Evolutionary conservation across 2,113 vertebrate genomes (phyloP).

Genomic region (Aldabrachelys gigantea): DNA sequence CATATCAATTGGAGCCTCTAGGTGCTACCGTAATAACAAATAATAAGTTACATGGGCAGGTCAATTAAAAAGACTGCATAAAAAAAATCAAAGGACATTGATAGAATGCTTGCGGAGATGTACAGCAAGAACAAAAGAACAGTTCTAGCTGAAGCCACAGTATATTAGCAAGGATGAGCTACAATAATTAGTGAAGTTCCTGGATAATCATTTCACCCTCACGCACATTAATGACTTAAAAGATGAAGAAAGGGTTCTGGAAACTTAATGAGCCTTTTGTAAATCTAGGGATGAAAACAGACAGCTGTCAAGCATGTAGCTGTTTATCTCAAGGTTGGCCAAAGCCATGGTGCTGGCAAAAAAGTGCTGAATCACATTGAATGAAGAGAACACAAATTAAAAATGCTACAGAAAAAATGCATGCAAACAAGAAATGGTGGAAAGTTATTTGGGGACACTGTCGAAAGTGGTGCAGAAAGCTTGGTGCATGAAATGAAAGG

Average conservation of each 20-base stretch:
- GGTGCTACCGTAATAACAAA: accelerated
- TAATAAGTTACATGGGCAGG: not conserved
- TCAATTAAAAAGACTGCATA: accelerated
- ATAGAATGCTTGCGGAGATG: not conserved
- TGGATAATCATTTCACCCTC: not conserved
- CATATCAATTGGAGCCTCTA: not conserved
- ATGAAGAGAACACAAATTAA: not conserved
- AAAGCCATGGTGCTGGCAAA: not conserved
- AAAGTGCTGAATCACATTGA: not conserved
- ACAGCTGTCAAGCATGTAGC: not conserved
- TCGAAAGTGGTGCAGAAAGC: not conserved
- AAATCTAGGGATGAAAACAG: not conserved
- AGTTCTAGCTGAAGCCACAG: accelerated
- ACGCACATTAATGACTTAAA: not conserved
- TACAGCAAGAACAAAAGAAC: not conserved
- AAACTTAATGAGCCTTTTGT: accelerated
- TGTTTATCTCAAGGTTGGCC: not conserved
- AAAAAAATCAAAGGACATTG: not conserved
- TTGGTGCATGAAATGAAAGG: not conserved
- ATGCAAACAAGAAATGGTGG: accelerated
- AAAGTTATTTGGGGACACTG: accelerated
- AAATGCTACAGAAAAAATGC: not conserved
- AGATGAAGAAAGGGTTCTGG: not conserved
- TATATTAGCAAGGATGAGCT: not conserved
- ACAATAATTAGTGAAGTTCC: not conserved